Evolutionary conservation across 2,797 vertebrate species (phyloP).

Genomic region (Melanotaenia nigrans): DNA sequence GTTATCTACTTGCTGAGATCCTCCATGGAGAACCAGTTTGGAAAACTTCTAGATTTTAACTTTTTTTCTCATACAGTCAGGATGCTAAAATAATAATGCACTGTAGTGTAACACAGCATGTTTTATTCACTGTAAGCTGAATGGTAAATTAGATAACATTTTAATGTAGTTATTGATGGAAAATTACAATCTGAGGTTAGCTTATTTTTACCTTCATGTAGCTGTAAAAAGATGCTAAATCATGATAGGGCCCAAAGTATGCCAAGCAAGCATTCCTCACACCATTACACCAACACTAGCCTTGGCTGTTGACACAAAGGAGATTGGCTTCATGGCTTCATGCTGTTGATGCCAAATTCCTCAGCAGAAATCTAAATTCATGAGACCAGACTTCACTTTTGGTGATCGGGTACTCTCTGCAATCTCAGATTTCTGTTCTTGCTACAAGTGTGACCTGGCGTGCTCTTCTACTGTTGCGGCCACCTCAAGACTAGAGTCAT

Average conservation of each 20-base stretch:
- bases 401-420: background rate
- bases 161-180: too few species aligned
- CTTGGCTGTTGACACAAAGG: background rate
- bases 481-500: background rate
- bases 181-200: too few species aligned
- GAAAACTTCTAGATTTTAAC: too few species aligned
- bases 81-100: background rate
- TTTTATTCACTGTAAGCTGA: background rate
- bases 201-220: background rate
- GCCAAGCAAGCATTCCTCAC: background rate
- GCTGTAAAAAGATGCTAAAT: background rate
- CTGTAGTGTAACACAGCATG: background rate
- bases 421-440: background rate
- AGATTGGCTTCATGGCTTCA: background rate
- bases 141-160: too few species aligned
- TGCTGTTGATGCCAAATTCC: constrained; percentile 18
- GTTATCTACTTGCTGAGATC: too few species aligned
- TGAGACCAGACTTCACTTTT: background rate
- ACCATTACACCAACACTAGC: background rate
- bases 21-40: too few species aligned
- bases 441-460: background rate
- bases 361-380: constrained; percentile 13
- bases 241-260: background rate
- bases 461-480: background rate
- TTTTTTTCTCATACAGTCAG: too few species aligned